These are phyloP conservation scores for Xiphydria camelus DNA, from an alignment of 2,888 invertebrate species.

Conservation along the genomic window DNA sequence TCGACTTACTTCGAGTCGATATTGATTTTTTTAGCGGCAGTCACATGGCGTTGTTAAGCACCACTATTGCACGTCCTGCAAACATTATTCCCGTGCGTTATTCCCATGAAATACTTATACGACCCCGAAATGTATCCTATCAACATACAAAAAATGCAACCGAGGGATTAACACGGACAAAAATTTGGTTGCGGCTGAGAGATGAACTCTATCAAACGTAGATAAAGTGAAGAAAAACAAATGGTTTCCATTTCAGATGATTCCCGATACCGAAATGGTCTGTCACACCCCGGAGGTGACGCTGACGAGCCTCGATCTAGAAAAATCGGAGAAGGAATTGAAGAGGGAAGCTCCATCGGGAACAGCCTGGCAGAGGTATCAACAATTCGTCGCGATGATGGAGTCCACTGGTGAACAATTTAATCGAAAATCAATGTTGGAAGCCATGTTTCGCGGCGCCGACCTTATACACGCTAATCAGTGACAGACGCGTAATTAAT, in stretches of 20 bases:
- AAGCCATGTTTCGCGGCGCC: constrained; percentile 52
- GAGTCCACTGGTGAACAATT: constrained; percentile 42
- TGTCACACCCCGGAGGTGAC: constrained; percentile 35
- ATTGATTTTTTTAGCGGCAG: constrained; percentile 43
- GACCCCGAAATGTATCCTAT: too few species aligned
- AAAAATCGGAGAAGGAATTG: neutral
- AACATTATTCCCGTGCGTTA: too few species aligned
- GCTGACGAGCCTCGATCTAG: constrained; percentile 24
- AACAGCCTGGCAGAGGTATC: constrained; percentile 52
- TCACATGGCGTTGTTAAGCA: too few species aligned
- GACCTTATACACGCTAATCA: constrained; percentile 46
- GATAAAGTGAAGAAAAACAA: too few species aligned
- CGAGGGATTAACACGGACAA: too few species aligned
- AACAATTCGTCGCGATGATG: constrained; percentile 43
- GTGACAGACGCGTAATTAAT: too few species aligned
- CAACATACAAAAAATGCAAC: too few species aligned
- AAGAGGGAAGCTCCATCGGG: constrained; percentile 10
- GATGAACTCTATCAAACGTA: neutral
- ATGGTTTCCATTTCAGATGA: constrained; percentile 48
- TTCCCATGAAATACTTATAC: too few species aligned
- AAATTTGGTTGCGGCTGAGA: too few species aligned
- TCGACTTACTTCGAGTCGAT: constrained; percentile 26
- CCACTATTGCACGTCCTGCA: constrained; percentile 37
- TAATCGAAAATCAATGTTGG: constrained; percentile 44
- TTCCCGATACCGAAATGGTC: constrained; percentile 43